Conservation (phyloP, 1,140 invertebrate genomes). For the Rhagoletis pomonella region DNA sequence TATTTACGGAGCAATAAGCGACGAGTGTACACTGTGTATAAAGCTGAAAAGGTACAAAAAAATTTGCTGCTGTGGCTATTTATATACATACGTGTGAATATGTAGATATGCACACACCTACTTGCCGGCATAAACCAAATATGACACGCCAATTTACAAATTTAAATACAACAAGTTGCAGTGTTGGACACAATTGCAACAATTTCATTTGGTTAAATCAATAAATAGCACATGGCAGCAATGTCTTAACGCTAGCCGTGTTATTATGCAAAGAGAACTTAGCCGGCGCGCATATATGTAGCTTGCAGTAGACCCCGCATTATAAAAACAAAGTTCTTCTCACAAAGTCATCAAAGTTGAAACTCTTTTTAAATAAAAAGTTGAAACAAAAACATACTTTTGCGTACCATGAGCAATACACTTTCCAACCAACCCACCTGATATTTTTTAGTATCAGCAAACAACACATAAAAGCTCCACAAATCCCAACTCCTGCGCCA, state of each 20-base stretch:
- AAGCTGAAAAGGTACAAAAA: not conserved
- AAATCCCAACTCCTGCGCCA: no score
- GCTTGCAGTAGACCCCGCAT: not conserved
- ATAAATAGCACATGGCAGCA: not conserved
- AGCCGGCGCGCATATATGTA: not conserved
- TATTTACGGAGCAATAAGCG: not conserved
- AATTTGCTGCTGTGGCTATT: not conserved
- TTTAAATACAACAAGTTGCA: not conserved
- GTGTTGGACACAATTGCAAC: conserved; percentile 8
- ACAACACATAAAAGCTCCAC: no score
- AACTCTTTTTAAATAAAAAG: no score
- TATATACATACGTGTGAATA: not conserved
- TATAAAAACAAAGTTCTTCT: no score
- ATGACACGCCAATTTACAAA: not conserved
- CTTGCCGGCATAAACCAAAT: not conserved
- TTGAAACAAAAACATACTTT: no score
- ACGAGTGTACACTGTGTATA: not conserved
- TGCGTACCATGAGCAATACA: no score
- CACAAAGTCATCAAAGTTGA: no score
- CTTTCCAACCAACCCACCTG: no score
- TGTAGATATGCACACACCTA: not conserved
- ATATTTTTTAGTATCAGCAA: no score
- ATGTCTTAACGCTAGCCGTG: not conserved
- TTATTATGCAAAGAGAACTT: not conserved
- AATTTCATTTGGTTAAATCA: not conserved